These are phyloP conservation scores for Nymphalis io DNA, from an alignment of 1,140 invertebrate genomes.

Conservation along the genomic window DNA sequence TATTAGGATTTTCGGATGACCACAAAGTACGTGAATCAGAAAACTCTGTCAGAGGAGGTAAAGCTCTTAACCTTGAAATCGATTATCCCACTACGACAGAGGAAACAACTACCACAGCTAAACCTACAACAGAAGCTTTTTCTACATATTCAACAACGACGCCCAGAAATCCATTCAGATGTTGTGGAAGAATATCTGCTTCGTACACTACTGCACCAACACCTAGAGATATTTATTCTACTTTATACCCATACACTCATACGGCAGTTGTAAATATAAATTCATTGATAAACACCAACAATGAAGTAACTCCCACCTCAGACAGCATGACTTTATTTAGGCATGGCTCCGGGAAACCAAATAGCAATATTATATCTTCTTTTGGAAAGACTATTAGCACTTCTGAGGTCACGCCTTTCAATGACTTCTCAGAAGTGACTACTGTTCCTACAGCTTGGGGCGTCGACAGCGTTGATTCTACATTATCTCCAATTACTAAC, in stretches of 20 bases:
- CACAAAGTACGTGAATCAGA: conserved; percentile 54
- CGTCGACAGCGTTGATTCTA: conserved; percentile 53
- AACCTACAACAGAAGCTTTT: conserved; percentile 45
- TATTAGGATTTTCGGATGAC: conserved; percentile 88
- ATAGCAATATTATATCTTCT: conserved; percentile 70
- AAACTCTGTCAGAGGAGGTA: conserved; percentile 61
- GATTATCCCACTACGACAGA: conserved; percentile 59
- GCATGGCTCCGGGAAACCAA: conserved; percentile 80
- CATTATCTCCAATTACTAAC: conserved; percentile 50
- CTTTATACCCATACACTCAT: conserved; percentile 54
- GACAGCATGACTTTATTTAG: conserved; percentile 67
- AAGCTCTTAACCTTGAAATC: conserved; percentile 69
- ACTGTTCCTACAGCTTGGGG: conserved; percentile 71
- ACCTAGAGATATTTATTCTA: conserved; percentile 48
- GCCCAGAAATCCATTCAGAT: conserved; percentile 64
- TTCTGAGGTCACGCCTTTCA: conserved; percentile 52
- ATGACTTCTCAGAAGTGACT: conserved; percentile 65
- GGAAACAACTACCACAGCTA: conserved; percentile 54
- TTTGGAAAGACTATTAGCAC: conserved; percentile 61
- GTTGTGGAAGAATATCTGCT: conserved; percentile 74
- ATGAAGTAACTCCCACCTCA: conserved; percentile 46
- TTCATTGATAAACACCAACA: conserved; percentile 46
- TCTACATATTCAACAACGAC: conserved; percentile 50
- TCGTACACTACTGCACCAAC: conserved; percentile 68
- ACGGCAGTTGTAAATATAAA: conserved; percentile 48